These are phyloP conservation scores for Venusia cambrica DNA, from an alignment of 2,888 invertebrate species.

Conservation along the genomic window DNA sequence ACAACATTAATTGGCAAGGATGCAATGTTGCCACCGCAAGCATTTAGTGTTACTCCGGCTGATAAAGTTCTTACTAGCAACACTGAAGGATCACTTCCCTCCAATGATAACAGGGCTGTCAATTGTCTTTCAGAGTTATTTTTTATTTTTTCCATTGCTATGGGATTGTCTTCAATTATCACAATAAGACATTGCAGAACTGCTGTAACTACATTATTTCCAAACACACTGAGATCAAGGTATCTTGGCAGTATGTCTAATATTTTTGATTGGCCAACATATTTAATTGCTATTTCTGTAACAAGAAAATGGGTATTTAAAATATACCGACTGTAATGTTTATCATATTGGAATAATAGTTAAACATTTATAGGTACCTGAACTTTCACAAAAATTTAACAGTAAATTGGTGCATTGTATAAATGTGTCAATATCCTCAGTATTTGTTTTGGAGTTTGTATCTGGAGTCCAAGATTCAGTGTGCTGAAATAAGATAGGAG, in stretches of 20 bases:
- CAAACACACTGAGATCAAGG: conserved; percentile 80
- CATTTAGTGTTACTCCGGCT: conserved; percentile 81
- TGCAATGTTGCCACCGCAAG: conserved; percentile 63
- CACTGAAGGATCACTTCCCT: conserved; percentile 59
- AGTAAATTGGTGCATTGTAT: conserved; percentile 84
- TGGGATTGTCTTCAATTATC: conserved; percentile 85
- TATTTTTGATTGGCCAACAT: conserved; percentile 83
- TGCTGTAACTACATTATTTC: conserved; percentile 77
- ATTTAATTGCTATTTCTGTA: conserved; percentile 82
- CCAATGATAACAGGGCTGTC: conserved; percentile 58
- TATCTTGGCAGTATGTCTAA: conserved; percentile 82
- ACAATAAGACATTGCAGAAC: conserved; percentile 86
- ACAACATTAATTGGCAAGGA: conserved; percentile 66
- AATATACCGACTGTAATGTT: too few relatives aligned
- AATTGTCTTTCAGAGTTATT: conserved; percentile 66
- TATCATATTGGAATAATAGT: too few relatives aligned
- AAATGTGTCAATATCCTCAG: conserved; percentile 84
- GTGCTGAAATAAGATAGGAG: conserved; percentile 49
- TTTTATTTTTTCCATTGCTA: conserved; percentile 78
- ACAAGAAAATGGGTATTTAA: too few relatives aligned
- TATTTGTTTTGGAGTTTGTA: conserved; percentile 55
- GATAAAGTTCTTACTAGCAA: conserved; percentile 79
- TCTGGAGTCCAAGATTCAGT: conserved; percentile 77
- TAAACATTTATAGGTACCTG: too few relatives aligned
- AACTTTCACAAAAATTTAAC: conserved; percentile 86